phyloP scores from a whole-genome alignment of 2,113 vertebrate genomes.

The Eidolon helvum region DNA sequence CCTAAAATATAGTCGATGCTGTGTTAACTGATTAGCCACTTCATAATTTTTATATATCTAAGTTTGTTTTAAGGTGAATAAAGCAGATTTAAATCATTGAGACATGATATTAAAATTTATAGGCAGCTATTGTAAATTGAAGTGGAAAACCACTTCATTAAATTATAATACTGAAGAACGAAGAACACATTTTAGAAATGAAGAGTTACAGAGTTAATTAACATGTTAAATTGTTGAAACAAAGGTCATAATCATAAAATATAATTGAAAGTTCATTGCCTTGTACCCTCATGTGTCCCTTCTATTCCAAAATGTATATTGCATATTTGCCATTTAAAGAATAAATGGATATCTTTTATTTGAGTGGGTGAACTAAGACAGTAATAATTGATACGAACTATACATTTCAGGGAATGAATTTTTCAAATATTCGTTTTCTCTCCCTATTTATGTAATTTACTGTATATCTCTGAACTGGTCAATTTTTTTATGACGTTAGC shows the following conservation, averaged over 20 bases:
- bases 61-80: conserved; percentile 63
- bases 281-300: conserved; percentile 72
- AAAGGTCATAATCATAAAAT: conserved; percentile 82
- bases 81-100: conserved; percentile 36
- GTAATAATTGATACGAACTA: conserved; percentile 57
- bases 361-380: conserved; percentile 60
- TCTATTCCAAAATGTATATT: conserved; percentile 67
- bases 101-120: conserved; percentile 71
- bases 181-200: conserved; percentile 76
- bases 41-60: not conserved
- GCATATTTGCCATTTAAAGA: conserved; percentile 75
- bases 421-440: conserved; percentile 70
- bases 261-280: conserved; percentile 80
- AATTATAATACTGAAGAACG: conserved; percentile 71
- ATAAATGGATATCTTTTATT: conserved; percentile 71
- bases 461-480: not conserved
- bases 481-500: not conserved
- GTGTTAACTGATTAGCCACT: not conserved
- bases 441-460: conserved; percentile 32
- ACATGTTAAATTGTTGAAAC: conserved; percentile 82
- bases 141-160: conserved; percentile 78
- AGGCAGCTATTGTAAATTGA: conserved; percentile 66
- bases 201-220: conserved; percentile 81
- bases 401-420: conserved; percentile 29
- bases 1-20: not conserved